Base-by-base conservation (phyloP, 2,888 invertebrate species). In the Invenusta paracnida region DNA sequence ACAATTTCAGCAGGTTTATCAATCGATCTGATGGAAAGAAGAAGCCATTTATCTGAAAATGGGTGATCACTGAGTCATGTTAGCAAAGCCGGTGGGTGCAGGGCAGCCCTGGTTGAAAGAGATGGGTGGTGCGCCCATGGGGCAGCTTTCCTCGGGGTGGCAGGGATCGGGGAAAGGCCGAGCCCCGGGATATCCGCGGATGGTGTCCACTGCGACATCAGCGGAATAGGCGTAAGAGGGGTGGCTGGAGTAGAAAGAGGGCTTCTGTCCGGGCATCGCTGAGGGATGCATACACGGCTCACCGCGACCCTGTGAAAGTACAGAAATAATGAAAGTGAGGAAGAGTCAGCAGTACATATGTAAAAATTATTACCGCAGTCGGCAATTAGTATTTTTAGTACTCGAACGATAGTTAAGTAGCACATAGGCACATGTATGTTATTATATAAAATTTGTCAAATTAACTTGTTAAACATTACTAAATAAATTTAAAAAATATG, bases 191-290 rank as follows among this genome's bases (percentile, higher is more conserved):
- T 91, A 91, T 17, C 89, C 89, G 5, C 90, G 87, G 82, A 89
- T 89, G 25, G 90, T 89, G 13, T 89, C 89, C 86, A 90, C 90
- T 66, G 89, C 88, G 67, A 88, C 89, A 85, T 90, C 91, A 0
- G 88, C 87, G 1, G 90, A 90, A 88, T 90, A 90, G 83, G 90
- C 90, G 87, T 91, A 91, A 1, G 90, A 90, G 28, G 91, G 91
- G 83, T 91, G 91, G n/a, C 90, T 90, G 0, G 90, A 90, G 89
- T 91, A 91, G 30, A 90, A 87, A 1, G 91, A 91, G 0, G 91
- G 90, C 0, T 89, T 88, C 0, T 89, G 88, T 0, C 90, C 90
- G 5, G 89, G 89, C 84, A 89, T 88, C 23, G 91, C 90, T 31
- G 89, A 88, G 0, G 89, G 89, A 0, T 90, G 90, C 11, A 91